These are phyloP conservation scores for Latrodectus elegans DNA, from an alignment of 2,888 invertebrate species.

Conservation along the genomic window DNA sequence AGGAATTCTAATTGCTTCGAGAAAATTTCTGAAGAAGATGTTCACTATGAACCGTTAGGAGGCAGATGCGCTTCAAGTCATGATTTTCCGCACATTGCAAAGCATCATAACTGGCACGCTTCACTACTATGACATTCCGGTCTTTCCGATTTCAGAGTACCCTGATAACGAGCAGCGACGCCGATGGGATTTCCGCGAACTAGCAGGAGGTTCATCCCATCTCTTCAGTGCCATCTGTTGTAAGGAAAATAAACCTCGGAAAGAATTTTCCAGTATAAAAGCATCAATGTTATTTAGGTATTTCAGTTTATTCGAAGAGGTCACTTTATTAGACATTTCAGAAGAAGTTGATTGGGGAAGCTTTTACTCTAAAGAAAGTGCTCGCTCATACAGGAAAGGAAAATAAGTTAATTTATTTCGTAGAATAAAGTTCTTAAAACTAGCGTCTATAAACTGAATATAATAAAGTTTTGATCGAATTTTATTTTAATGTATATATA, in stretches of 20 bases:
- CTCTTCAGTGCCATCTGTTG: constrained; percentile 20
- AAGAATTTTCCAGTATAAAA: too few species aligned
- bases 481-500: too few species aligned
- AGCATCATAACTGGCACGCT: constrained; percentile 13
- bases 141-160: neutral
- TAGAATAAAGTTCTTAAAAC: too few species aligned
- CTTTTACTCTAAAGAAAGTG: too few species aligned
- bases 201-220: neutral
- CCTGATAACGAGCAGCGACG: constrained; percentile 3
- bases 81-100: constrained; percentile 7
- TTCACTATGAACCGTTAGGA: neutral
- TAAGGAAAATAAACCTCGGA: neutral
- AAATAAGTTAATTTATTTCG: too few species aligned
- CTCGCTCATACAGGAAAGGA: too few species aligned
- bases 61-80: constrained; percentile 21
- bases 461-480: too few species aligned
- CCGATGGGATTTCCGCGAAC: neutral
- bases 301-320: too few species aligned
- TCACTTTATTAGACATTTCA: too few species aligned
- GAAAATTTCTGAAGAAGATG: neutral
- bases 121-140: constrained; percentile 2
- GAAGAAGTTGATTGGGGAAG: too few species aligned
- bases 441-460: too few species aligned
- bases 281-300: too few species aligned
- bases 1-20: neutral